Base-by-base conservation (phyloP, 2,888 invertebrate genomes). In the Chrysolina americana region DNA sequence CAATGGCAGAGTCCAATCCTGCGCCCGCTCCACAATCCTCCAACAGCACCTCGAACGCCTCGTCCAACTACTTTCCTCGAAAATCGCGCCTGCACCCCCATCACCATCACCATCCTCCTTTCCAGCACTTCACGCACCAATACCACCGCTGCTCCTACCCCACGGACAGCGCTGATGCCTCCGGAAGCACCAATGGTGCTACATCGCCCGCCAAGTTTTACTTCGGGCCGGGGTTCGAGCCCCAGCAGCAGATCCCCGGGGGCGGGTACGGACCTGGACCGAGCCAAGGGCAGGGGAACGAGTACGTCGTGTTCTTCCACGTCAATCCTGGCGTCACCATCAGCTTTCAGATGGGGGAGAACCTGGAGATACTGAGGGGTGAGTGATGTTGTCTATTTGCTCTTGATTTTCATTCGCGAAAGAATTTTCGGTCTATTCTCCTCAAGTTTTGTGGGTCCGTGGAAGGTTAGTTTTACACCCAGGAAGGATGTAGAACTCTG, bases 321-420 rank as follows among this genome's bases (percentile, higher is more conserved):
- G 92, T 94, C 81, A 92, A 93, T 87, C 92, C 93, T 13, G 94
- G 94, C n/a, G 93, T 94, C 83, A 92, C 93, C 28, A 92, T 95
- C 85, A 92, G 93, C 79, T 92, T 95, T 83, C 91, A 93, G 87
- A 92, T 94, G 84, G 93, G 93, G 82, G 94, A 94, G 83, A 92
- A 92, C 86, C 89, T 93, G 81, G 94, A 94, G 88, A 90, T 94
- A 82, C 92, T 94, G 83, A 91, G 92, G 92, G 94, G 94, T 94
- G 89, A 90, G 91, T 88, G n/a, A 9, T 19, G 19, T 0, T 1
- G 10, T 53, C 28, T 36, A 36, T 36, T 36, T 36, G 8, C 4
- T 0, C 4, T 28, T 36, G 36, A 36, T 36, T 36, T 8, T 36
- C 36, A 28, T 28, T 28, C 28, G 5, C 5, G 28, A 28, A 2